Conservation (phyloP, 1,140 invertebrate genomes). For the Sarcophaga peregrina region DNA sequence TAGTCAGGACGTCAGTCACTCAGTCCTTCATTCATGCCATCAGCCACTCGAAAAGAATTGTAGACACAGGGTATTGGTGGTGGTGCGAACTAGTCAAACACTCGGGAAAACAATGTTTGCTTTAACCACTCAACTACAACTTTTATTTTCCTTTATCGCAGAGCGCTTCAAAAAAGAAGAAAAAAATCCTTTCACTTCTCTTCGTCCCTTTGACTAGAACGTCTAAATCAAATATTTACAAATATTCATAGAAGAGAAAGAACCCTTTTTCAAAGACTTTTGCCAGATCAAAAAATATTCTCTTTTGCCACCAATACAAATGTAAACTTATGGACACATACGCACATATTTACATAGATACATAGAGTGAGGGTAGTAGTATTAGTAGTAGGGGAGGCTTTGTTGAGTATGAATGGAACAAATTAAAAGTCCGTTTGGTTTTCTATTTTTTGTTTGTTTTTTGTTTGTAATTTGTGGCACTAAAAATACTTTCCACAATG, state of each 20-base stretch:
- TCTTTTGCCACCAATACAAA: neutral
- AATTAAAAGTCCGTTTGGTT: slow-evolving; percentile 38
- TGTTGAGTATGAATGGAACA: slow-evolving; percentile 28
- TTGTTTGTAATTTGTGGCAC: neutral
- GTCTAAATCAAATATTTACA: slow-evolving; percentile 19
- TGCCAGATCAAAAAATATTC: neutral
- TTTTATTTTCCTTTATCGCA: neutral
- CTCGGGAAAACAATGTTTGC: neutral
- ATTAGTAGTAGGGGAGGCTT: neutral
- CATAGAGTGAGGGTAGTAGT: neutral
- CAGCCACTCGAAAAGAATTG: neutral
- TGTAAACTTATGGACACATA: neutral
- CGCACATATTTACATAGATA: neutral
- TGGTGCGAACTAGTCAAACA: neutral
- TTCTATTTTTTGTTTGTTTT: neutral
- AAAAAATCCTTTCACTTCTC: neutral
- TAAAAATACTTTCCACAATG: neutral
- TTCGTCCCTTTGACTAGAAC: neutral
- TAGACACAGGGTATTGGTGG: neutral
- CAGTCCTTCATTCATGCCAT: neutral
- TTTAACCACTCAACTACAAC: slow-evolving; percentile 24
- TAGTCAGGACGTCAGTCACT: neutral
- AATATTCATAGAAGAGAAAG: neutral
- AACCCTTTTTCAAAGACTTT: slow-evolving; percentile 21
- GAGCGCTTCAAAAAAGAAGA: no score